Evolutionary conservation across 1,140 invertebrate genomes (phyloP), one percentile per base, ranked within the genome.

Genomic region (Eueides isabella): DNA sequence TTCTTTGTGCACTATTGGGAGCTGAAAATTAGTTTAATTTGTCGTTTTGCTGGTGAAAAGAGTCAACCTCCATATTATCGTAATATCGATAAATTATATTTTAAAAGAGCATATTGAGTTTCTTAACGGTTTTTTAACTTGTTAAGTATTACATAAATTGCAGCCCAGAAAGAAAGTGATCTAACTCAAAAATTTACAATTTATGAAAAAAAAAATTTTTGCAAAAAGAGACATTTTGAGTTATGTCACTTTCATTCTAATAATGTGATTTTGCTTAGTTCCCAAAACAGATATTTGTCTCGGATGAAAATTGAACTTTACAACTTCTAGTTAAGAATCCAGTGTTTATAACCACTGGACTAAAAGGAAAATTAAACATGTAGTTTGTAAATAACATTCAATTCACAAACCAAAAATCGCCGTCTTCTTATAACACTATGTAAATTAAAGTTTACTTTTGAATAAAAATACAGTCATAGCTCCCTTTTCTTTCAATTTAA

Each of bases 1-100:
- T 48, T 55, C 48, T 55, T 55, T 55, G 48, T 55, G 48, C 48
- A n/a, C 19, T 12, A 55, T 55, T 55, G 48, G 48, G 48, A 55
- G 48, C 48, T 55, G 9, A 7, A 19, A 41, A 19, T n/a, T 2
- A 44, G n/a, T n/a, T 38, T 38, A 14, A 5, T 38, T 38, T 14
- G 35, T 14, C 16, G 14, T 14, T 38, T 38, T 38, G 14, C 1
- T 38, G 14, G 35, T 5, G 14, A 16, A 38, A 14, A 12, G 35
- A 16, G 35, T 14, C 14, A 38, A 38, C 14, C 35, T 38, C 5
- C 14, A 38, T 16, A 38, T 38, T 38, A 12, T 14, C n/a, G n/a
- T n/a, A n/a, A n/a, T n/a, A n/a, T n/a, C n/a, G n/a, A n/a, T n/a
- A n/a, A n/a, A n/a, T n/a, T n/a, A n/a, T n/a, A n/a, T n/a, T n/a